Conservation (phyloP, 2,113 vertebrate genomes). For the Terrapene triunguis region DNA sequence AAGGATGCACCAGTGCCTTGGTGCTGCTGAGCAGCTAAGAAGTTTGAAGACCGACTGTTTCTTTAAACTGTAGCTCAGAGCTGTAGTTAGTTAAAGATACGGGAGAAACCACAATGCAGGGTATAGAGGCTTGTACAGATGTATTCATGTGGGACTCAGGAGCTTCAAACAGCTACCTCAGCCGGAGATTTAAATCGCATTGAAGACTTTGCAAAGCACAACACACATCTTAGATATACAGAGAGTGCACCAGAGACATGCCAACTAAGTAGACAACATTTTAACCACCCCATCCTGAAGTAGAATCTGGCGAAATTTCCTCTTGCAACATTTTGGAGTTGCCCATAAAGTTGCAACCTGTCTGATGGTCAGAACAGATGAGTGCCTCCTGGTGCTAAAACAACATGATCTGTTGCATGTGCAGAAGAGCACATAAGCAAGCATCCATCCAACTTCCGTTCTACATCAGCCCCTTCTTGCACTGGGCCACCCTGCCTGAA, state of each 20-base stretch:
- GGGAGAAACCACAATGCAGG: not conserved
- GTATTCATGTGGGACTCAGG: not conserved
- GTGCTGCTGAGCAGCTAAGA: not conserved
- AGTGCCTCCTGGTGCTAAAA: not conserved
- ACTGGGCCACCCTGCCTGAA: not conserved
- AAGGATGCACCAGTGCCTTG: not conserved
- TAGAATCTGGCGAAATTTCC: not conserved
- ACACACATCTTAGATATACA: accelerated
- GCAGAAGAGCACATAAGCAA: accelerated
- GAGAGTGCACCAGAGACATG: not conserved
- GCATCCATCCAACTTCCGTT: not conserved
- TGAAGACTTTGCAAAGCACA: not conserved
- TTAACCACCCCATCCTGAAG: not conserved
- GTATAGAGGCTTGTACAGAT: not conserved
- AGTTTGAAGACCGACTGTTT: accelerated
- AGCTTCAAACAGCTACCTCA: no score
- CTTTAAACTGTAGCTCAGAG: not conserved
- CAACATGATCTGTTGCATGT: not conserved
- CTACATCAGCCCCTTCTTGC: not conserved
- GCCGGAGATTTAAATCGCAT: not conserved
- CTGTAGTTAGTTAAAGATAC: not conserved
- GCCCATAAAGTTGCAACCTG: not conserved
- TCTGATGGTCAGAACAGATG: not conserved
- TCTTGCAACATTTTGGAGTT: not conserved
- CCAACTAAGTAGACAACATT: accelerated